A percentile compares a stretch with the other conserved stretches of the same genome.
Conservation (phyloP, 2,113 vertebrate genomes). For the Paratilapia polleni region DNA sequence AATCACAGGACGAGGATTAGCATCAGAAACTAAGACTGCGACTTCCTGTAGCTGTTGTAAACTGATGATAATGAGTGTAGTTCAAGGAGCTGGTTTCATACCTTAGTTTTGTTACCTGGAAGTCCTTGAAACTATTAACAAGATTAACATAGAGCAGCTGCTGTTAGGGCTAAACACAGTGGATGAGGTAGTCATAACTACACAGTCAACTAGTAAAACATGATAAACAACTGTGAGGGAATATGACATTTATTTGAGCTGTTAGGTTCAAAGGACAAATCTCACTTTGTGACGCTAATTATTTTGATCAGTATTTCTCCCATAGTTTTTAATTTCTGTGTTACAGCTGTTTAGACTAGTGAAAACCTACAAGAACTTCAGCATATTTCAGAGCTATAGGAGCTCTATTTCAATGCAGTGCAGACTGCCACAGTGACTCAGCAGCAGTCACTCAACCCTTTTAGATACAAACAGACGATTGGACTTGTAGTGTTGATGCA, state of each 20-base stretch:
- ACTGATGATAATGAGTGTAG: background rate
- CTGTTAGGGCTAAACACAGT: background rate
- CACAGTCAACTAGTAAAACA: background rate
- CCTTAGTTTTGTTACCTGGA: background rate
- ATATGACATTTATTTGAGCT: background rate
- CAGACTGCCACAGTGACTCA: slow-evolving; percentile 41
- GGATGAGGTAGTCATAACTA: background rate
- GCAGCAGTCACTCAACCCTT: slow-evolving; percentile 6
- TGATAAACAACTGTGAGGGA: background rate
- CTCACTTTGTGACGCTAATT: background rate
- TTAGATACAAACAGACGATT: background rate
- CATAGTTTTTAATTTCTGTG: background rate
- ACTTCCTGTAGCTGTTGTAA: slow-evolving; percentile 38
- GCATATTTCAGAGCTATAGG: background rate
- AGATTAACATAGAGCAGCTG: background rate
- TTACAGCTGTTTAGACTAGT: background rate
- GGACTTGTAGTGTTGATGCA: slow-evolving; percentile 2
- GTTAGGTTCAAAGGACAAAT: background rate
- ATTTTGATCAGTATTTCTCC: background rate
- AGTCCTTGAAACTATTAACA: background rate
- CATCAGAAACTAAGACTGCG: slow-evolving; percentile 54
- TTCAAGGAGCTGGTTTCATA: background rate
- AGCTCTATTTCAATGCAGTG: background rate
- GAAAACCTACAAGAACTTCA: background rate
- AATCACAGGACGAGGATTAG: slow-evolving; percentile 77